Conservation (phyloP, 2,113 vertebrate species). For the Athene cunicularia region DNA sequence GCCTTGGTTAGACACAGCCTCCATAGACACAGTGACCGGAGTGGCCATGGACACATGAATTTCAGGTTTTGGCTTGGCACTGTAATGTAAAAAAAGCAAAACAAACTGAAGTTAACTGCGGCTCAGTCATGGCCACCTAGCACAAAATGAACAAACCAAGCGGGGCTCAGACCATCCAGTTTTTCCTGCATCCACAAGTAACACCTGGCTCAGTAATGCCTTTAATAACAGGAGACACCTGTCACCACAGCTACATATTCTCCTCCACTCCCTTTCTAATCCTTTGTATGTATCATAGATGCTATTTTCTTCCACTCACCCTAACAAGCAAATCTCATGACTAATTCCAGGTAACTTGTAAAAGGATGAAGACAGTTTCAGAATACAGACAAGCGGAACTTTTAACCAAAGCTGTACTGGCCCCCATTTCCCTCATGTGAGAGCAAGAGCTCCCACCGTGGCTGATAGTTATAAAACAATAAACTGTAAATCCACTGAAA, state of each 20-base stretch:
- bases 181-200: neutral
- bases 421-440: neutral
- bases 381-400: neutral
- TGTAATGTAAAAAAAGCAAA: conserved; percentile 61
- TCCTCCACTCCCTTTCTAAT: neutral
- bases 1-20: conserved; percentile 84
- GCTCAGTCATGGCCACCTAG: neutral
- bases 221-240: neutral
- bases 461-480: neutral
- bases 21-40: conserved; percentile 88
- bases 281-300: neutral
- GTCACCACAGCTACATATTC: neutral
- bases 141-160: neutral
- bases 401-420: neutral
- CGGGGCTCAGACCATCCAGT: neutral
- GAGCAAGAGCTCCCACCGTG: neutral
- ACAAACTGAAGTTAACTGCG: neutral
- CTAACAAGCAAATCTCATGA: neutral
- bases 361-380: neutral
- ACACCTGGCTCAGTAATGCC: neutral
- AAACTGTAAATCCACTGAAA: neutral
- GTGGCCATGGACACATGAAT: conserved; percentile 91
- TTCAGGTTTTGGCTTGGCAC: conserved; percentile 92
- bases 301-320: neutral
- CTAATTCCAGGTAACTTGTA: neutral